A percentile compares a stretch with the other conserved stretches of the same genome.
Evolutionary conservation across 2,888 invertebrate genomes (phyloP).

Genomic region (Morpho deidamia): DNA sequence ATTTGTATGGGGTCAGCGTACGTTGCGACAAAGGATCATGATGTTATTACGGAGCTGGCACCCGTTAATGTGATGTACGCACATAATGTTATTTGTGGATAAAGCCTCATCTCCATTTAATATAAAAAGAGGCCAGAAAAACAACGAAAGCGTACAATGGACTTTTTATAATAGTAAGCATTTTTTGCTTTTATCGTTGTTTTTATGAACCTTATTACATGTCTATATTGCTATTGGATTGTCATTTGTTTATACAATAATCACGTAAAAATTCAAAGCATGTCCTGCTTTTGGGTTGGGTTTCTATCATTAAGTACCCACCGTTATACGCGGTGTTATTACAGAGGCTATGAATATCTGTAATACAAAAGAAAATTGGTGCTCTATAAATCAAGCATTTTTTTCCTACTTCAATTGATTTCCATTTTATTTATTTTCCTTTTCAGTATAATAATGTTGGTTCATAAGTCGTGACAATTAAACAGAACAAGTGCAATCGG

Average conservation of each 20-base stretch:
- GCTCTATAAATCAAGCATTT: too few species aligned
- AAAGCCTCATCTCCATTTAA: conserved; percentile 37
- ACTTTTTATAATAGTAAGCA: background rate
- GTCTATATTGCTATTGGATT: background rate
- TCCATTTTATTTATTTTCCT: too few species aligned
- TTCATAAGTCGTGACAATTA: too few species aligned
- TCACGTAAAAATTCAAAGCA: conserved; percentile 1
- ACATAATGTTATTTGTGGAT: conserved; percentile 64
- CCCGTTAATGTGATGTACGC: conserved; percentile 56
- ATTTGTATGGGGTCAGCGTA: conserved; percentile 74
- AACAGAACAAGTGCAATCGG: too few species aligned
- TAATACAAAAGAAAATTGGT: too few species aligned
- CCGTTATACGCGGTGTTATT: background rate
- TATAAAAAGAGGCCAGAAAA: conserved; percentile 18
- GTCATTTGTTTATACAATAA: background rate
- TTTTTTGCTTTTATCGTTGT: background rate
- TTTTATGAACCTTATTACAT: background rate
- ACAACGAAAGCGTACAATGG: background rate
- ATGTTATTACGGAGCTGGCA: conserved; percentile 63
- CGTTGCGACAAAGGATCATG: conserved; percentile 64
- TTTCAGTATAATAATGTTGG: too few species aligned
- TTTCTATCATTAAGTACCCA: background rate
- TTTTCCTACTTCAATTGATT: too few species aligned
- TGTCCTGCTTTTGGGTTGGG: background rate
- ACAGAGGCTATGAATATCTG: background rate